These are phyloP conservation scores for Megaustenia siamemsis DNA, from an alignment of 2,888 invertebrate genomes.

Conservation along the genomic window DNA sequence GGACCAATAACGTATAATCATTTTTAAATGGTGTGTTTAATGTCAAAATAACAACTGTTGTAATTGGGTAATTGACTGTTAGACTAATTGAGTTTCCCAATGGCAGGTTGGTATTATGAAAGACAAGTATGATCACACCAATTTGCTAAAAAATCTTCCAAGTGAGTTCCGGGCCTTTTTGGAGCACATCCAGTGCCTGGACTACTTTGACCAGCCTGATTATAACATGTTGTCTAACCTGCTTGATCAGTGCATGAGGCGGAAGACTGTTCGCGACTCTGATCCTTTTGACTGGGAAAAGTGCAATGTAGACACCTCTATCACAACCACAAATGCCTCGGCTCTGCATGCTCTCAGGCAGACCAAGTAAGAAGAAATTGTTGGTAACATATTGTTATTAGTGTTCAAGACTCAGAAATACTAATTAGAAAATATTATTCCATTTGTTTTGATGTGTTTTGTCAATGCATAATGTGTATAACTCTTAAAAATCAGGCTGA, in stretches of 20 bases:
- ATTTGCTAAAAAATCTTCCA: conserved; percentile 94
- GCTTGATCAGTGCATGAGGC: conserved; percentile 89
- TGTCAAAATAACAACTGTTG: background rate
- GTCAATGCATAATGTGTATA: no score
- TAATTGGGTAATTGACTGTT: background rate
- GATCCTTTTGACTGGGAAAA: conserved; percentile 98
- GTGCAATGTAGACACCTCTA: conserved; percentile 72
- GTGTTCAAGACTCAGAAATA: background rate
- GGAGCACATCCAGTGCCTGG: conserved; percentile 91
- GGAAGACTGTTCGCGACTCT: conserved; percentile 91
- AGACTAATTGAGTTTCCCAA: background rate
- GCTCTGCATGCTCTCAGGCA: conserved; percentile 74
- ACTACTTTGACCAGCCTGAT: conserved; percentile 97
- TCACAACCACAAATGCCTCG: conserved; percentile 75
- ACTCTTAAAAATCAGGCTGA: no score
- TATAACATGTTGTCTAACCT: conserved; percentile 91
- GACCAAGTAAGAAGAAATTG: conserved; percentile 60
- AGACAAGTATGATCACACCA: conserved; percentile 96
- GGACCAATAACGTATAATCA: no score
- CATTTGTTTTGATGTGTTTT: no score
- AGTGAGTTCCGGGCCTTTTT: conserved; percentile 95
- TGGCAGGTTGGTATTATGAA: conserved; percentile 89
- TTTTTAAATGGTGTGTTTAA: no score
- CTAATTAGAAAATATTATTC: no score
- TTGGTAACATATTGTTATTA: background rate